phyloP scores from a whole-genome alignment of 2,888 invertebrate genomes.

The Drosophila vallismaia region DNA sequence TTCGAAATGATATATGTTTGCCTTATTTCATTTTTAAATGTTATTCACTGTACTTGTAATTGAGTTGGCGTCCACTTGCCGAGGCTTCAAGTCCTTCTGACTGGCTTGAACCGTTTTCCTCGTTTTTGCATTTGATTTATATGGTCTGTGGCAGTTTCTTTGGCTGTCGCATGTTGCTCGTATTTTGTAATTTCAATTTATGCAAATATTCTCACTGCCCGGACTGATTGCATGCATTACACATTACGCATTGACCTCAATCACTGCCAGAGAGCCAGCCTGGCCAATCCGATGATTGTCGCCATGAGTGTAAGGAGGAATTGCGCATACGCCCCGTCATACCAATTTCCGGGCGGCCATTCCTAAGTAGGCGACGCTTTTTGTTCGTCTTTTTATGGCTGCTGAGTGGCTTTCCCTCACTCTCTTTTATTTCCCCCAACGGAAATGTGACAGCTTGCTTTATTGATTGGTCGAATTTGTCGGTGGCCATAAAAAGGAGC shows the following conservation, averaged over 20 bases:
- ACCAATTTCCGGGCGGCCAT: constrained; percentile 10
- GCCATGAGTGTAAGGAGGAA: neutral
- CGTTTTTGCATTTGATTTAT: constrained; percentile 42
- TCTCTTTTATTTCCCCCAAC: constrained; percentile 7
- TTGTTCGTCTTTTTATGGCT: constrained; percentile 25
- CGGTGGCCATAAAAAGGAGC: constrained; percentile 41
- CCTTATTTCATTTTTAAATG: neutral
- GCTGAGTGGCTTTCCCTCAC: neutral
- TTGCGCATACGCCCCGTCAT: constrained; percentile 40
- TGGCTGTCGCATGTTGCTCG: constrained; percentile 11
- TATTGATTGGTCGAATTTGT: constrained; percentile 53
- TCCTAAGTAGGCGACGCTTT: constrained; percentile 35
- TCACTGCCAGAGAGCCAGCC: neutral
- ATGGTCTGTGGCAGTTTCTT: constrained; percentile 24
- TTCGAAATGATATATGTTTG: neutral
- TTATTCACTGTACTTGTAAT: constrained; percentile 27
- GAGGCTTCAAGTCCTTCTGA: constrained; percentile 8
- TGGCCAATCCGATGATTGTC: constrained; percentile 13
- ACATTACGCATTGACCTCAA: constrained; percentile 36
- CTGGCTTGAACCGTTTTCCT: neutral
- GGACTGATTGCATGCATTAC: constrained; percentile 32
- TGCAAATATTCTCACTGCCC: constrained; percentile 34
- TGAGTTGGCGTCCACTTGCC: constrained; percentile 47
- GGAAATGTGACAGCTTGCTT: constrained; percentile 26
- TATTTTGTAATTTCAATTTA: constrained; percentile 40